These are phyloP conservation scores for Muschampia staudingeri DNA, from an alignment of 2,888 invertebrate genomes.

Conservation along the genomic window DNA sequence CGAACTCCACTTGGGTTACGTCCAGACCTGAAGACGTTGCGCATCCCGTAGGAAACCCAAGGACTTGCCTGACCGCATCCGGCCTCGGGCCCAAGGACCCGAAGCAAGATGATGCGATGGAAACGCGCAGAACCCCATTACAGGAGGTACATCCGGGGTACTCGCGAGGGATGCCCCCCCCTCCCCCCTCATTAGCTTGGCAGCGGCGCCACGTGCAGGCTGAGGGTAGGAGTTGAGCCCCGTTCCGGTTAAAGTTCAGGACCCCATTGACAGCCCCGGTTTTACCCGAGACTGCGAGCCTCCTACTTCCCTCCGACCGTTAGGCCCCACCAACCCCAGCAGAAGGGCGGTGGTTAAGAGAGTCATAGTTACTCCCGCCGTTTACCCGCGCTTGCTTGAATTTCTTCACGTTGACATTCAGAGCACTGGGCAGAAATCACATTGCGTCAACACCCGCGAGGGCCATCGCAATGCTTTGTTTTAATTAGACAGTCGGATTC, in stretches of 20 bases:
- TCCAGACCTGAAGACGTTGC: neutral
- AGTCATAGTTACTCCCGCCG: conserved; percentile 65
- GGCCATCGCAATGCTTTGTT: conserved; percentile 94
- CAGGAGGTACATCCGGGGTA: neutral
- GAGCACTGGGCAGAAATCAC: conserved; percentile 93
- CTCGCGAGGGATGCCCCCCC: neutral
- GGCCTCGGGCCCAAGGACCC: neutral
- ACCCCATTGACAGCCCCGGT: conserved; percentile 29
- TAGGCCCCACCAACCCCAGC: neutral
- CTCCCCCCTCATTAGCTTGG: conserved; percentile 27
- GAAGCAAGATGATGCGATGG: neutral
- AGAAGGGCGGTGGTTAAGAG: conserved; percentile 36
- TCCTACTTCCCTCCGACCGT: conserved; percentile 4
- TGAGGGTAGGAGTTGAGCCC: conserved; percentile 56
- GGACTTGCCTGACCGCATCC: neutral
- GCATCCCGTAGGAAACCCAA: conserved; percentile 13
- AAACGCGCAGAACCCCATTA: neutral
- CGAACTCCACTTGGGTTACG: conserved; percentile 15
- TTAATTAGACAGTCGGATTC: conserved; percentile 93
- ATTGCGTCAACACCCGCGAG: conserved; percentile 92
- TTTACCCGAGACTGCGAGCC: neutral
- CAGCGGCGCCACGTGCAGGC: conserved; percentile 61
- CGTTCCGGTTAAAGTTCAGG: neutral
- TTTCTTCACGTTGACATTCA: conserved; percentile 93
- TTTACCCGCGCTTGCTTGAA: conserved; percentile 68